These are phyloP conservation scores for Drosophila funebris DNA, from an alignment of 1,140 invertebrate species.

Conservation along the genomic window DNA sequence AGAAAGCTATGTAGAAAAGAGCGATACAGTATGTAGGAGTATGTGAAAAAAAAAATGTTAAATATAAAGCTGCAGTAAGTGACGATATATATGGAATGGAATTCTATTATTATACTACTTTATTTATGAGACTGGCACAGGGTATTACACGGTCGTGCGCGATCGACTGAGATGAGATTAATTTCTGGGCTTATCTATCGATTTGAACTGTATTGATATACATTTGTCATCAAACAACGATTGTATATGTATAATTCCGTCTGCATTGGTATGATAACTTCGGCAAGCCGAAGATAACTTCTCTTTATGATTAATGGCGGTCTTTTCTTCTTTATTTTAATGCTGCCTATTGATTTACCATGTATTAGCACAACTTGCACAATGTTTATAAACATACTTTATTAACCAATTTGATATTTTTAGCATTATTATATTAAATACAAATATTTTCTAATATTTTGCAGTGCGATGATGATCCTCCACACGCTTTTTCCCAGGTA, in stretches of 20 bases:
- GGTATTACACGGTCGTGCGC: no score
- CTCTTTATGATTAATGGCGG: not conserved
- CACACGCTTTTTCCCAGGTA: constrained; percentile 94
- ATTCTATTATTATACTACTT: no score
- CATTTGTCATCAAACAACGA: no score
- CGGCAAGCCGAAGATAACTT: not conserved
- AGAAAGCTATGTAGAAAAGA: no score
- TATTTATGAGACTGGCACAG: no score
- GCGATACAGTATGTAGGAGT: no score
- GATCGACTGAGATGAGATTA: no score
- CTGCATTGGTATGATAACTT: not conserved
- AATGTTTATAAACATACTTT: not conserved
- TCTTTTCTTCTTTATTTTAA: not conserved
- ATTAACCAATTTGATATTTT: not conserved
- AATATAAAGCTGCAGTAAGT: no score
- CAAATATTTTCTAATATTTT: constrained; percentile 77
- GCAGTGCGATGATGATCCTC: constrained; percentile 96
- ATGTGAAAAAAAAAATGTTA: no score
- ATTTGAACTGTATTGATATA: no score
- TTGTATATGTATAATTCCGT: not conserved
- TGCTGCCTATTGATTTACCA: not conserved
- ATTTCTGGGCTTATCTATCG: no score
- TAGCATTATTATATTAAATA: not conserved
- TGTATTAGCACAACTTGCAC: not conserved
- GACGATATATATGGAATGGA: no score